A percentile compares a stretch with the other conserved stretches of the same genome.
These are phyloP conservation scores for Brachionus rotundiformis DNA, from an alignment of 1,140 invertebrate genomes.

Conservation along the genomic window DNA sequence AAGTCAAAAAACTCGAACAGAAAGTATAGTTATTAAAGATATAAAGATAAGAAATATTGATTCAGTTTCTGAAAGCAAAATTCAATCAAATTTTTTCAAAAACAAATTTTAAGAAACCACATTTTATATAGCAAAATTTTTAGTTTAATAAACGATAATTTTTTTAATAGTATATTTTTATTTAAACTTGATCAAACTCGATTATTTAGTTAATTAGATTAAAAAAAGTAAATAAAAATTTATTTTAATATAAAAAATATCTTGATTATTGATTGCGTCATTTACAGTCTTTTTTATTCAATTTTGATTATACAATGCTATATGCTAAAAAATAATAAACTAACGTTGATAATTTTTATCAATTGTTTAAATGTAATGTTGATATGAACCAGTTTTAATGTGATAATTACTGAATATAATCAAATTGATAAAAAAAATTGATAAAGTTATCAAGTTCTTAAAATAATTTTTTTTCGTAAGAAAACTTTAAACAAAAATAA, in stretches of 20 bases:
- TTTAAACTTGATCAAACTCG: no score
- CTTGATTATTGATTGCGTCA: no score
- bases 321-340: not conserved
- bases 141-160: no score
- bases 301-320: not conserved
- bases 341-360: not conserved
- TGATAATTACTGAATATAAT: not conserved
- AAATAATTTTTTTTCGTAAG: no score
- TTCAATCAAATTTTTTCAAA: not conserved
- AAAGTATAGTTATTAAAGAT: conserved; percentile 9
- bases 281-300: no score
- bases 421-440: not conserved
- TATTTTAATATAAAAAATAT: no score
- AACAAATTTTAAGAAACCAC: no score
- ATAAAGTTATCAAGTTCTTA: no score
- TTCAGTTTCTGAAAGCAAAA: not conserved
- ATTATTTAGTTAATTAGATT: no score
- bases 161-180: no score
- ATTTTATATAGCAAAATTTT: no score
- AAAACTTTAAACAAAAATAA: not conserved
- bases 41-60: not conserved
- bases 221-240: no score
- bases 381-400: not conserved
- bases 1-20: not conserved
- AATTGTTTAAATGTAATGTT: not conserved